phyloP scores from a whole-genome alignment of 2,888 invertebrate genomes.

The Chaetoderma sp. region DNA sequence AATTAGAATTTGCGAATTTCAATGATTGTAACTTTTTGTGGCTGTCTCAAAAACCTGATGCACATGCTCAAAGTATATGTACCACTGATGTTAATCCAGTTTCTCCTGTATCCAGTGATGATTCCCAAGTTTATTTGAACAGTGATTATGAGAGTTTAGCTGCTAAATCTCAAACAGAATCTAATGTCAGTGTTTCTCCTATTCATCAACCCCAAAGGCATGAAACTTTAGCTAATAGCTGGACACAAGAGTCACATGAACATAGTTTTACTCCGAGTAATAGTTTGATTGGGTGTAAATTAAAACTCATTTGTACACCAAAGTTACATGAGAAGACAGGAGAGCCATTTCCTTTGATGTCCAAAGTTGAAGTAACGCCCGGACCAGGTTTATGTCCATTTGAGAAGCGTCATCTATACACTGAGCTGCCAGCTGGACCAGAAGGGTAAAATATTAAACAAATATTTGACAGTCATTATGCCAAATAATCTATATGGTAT shows the following conservation, averaged over 20 bases:
- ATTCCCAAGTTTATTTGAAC: too few species aligned
- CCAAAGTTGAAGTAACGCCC: slow-evolving; percentile 76
- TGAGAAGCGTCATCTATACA: slow-evolving; percentile 82
- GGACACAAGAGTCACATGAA: slow-evolving; percentile 75
- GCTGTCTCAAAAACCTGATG: slow-evolving; percentile 70
- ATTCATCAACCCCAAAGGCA: too few species aligned
- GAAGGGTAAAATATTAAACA: slow-evolving; percentile 76
- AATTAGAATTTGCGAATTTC: slow-evolving; percentile 75
- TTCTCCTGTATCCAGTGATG: too few species aligned
- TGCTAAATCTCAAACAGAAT: too few species aligned
- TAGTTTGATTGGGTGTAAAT: slow-evolving; percentile 76
- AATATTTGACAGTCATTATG: too few species aligned
- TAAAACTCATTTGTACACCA: slow-evolving; percentile 76
- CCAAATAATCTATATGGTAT: too few species aligned
- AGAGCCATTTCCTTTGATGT: slow-evolving; percentile 75
- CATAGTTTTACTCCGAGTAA: slow-evolving; percentile 75
- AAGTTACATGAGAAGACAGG: slow-evolving; percentile 71
- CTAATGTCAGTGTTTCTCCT: too few species aligned
- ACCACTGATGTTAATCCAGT: too few species aligned
- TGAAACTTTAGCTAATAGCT: too few species aligned
- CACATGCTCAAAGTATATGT: background rate
- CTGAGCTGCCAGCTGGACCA: slow-evolving; percentile 73
- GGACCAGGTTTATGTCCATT: slow-evolving; percentile 86
- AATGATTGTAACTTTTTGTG: slow-evolving; percentile 77
- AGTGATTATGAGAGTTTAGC: too few species aligned